Percentiles rank a stretch among this genome's conserved stretches.
phyloP scores from a whole-genome alignment of 2,113 vertebrate species.

The Hyla sarda region DNA sequence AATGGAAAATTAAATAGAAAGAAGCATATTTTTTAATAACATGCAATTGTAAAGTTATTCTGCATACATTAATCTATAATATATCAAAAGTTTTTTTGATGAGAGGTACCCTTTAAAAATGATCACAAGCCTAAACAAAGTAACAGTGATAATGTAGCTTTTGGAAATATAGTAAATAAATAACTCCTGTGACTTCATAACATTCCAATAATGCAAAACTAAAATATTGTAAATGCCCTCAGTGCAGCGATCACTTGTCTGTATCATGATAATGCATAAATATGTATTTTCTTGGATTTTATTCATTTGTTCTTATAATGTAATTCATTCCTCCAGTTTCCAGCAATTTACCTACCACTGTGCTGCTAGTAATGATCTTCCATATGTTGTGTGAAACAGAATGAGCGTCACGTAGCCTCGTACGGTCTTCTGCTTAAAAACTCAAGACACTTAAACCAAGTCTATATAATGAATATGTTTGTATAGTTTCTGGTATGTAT shows the following conservation, averaged over 20 bases:
- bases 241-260: background rate
- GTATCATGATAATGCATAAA: constrained; percentile 14
- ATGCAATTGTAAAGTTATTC: no score
- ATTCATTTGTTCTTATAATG: constrained; percentile 31
- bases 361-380: constrained; percentile 27
- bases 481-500: background rate
- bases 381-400: constrained; percentile 30
- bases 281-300: constrained; percentile 14
- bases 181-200: background rate
- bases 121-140: no score
- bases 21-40: no score
- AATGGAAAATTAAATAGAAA: no score
- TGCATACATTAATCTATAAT: no score
- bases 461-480: background rate
- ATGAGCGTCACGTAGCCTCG: background rate
- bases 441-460: background rate
- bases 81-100: no score
- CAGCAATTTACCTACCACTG: constrained; percentile 38
- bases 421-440: background rate
- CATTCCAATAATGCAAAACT: background rate
- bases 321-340: constrained; percentile 25
- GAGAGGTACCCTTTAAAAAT: no score
- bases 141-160: background rate
- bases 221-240: background rate
- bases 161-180: background rate